Base-by-base conservation (phyloP, 2,888 invertebrate species). In the Drosophila paracracens region DNA sequence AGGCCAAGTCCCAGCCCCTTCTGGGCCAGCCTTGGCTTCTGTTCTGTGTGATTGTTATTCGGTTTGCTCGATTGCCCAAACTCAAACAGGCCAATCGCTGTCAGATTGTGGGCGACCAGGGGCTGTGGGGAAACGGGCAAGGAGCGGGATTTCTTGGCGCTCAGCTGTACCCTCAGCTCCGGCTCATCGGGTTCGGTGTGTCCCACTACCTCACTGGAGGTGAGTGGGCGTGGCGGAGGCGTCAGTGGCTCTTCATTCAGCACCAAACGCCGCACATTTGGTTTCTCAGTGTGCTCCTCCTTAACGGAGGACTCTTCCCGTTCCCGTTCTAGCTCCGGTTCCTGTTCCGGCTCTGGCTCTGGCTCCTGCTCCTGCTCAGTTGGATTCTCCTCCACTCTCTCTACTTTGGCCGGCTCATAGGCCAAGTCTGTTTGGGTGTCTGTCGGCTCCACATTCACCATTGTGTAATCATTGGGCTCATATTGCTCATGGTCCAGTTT, bases 151-250 rank as follows among this genome's bases (percentile, higher is more conserved):
- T 92, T 93, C 56, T 91, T 90, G 43, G 88, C 81, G n/a, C 80
- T 76, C 35, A 89, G 59, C 66, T 87, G 83, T 0, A 91, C 81
- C 1, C 74, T 79, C 58, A 91, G 63, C 70, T 91, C 91, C 0
- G 90, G 89, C 59, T 91, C 92, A 0, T 69, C 72, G 33, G 88
- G 82, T 13, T 85, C 83, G 2, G 77, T 81, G 35, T 81, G 82
- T 3, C 91, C 92, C 4, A 92, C 91, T 29, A 91, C 91, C 69
- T 91, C 92, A 33, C 92, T 92, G 67, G 92, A 92, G 46, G 92
- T 92, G 21, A 92, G 69, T 0, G 92, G 92, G 4, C 92, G 90
- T 35, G 92, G 92, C 8, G 92, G 92, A n/a, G 92, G 92, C 31
- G 91, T 90, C 63, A 91, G 53, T 4, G 79, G 51, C 36, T 78